A percentile compares a stretch with the other conserved stretches of the same genome.
Conservation (phyloP, 2,113 vertebrate species). For the Pluvialis apricaria region DNA sequence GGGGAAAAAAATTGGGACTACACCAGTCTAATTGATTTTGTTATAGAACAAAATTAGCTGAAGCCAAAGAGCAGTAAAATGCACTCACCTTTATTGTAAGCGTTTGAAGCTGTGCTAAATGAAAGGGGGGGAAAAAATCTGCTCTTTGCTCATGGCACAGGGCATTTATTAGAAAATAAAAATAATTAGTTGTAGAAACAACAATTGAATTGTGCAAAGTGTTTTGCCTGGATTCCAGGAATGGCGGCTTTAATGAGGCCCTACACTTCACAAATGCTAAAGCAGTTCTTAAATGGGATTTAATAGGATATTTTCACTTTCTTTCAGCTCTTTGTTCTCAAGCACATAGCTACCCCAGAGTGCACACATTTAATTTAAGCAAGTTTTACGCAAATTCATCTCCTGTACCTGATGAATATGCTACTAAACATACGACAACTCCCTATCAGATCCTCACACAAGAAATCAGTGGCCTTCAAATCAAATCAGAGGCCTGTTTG, state of each 20-base stretch:
- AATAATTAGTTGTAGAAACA: slow-evolving; percentile 83
- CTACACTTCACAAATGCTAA: slow-evolving; percentile 53
- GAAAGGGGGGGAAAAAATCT: not conserved
- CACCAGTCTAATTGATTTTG: slow-evolving; percentile 77
- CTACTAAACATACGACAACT: not conserved
- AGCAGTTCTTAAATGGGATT: slow-evolving; percentile 23
- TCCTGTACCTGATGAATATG: not conserved
- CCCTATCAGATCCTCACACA: not conserved
- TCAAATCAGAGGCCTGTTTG: not conserved
- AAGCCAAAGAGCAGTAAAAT: slow-evolving; percentile 63
- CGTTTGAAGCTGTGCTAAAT: slow-evolving; percentile 63
- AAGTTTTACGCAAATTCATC: slow-evolving; percentile 12
- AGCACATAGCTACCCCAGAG: not conserved
- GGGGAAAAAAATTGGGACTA: slow-evolving; percentile 40
- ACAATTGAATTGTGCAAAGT: slow-evolving; percentile 78
- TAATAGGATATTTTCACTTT: slow-evolving; percentile 57
- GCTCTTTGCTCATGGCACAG: slow-evolving; percentile 53
- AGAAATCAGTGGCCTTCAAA: slow-evolving; percentile 12
- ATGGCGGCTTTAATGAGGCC: slow-evolving; percentile 76
- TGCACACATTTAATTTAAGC: not conserved
- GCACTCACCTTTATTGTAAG: slow-evolving; percentile 63
- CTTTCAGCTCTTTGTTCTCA: slow-evolving; percentile 37
- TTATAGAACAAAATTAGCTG: slow-evolving; percentile 68
- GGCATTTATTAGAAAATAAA: slow-evolving; percentile 75
- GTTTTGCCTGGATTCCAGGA: slow-evolving; percentile 79